Evolutionary conservation across 2,797 vertebrate genomes (phyloP).

Genomic region (Leucoraja ocellata): DNA sequence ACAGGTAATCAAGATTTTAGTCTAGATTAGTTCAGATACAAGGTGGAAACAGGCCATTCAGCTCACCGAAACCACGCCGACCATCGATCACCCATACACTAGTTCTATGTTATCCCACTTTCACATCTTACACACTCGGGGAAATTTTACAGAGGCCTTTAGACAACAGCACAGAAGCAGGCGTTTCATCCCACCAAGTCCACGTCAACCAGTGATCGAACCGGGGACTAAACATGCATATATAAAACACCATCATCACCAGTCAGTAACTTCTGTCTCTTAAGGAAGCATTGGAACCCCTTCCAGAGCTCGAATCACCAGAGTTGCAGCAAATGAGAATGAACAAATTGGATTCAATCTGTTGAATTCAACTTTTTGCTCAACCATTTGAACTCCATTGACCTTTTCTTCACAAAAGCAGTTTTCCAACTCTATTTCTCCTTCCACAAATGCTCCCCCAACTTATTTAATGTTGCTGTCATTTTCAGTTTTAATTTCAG

Average conservation of each 20-base stretch:
- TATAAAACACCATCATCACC: not conserved
- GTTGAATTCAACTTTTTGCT: not conserved
- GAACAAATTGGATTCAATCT: not conserved
- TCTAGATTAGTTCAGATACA: too few species aligned
- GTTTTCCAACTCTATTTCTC: not conserved
- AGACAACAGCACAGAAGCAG: too few species aligned
- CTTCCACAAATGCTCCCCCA: not conserved
- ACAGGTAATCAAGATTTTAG: not conserved
- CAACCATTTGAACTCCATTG: too few species aligned
- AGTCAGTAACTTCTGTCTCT: not conserved
- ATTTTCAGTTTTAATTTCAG: not conserved
- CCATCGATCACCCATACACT: too few species aligned
- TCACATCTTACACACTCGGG: too few species aligned
- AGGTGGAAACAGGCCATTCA: too few species aligned
- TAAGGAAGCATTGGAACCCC: not conserved
- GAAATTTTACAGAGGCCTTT: too few species aligned
- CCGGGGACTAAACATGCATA: not conserved
- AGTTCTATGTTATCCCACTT: too few species aligned
- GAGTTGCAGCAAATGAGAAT: not conserved
- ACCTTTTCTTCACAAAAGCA: too few species aligned
- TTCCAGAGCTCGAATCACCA: not conserved
- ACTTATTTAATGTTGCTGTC: not conserved
- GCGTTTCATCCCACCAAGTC: too few species aligned
- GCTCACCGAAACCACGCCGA: too few species aligned
- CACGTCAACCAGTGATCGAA: too few species aligned